phyloP scores from a whole-genome alignment of 2,888 invertebrate genomes.

The Melolontha melolontha region DNA sequence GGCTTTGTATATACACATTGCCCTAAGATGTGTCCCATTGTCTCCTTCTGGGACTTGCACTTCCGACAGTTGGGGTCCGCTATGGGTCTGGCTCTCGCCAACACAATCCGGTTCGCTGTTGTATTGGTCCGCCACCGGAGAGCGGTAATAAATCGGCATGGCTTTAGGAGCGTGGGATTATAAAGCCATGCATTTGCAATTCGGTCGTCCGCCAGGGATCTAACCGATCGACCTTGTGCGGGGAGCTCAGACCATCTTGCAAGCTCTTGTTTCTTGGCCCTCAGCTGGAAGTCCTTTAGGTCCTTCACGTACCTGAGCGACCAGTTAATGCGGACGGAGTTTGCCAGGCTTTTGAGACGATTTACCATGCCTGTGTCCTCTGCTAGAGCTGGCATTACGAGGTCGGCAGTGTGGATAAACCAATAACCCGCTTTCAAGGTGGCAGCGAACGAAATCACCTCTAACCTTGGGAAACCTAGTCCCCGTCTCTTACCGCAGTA shows the following conservation, averaged over 20 bases:
- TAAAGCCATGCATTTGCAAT: constrained; percentile 52
- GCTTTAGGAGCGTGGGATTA: constrained; percentile 52
- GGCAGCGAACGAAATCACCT: constrained; percentile 48
- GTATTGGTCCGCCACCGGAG: constrained; percentile 55
- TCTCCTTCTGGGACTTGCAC: too few species aligned
- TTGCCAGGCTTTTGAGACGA: constrained; percentile 50
- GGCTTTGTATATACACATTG: too few species aligned
- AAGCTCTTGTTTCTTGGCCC: constrained; percentile 51
- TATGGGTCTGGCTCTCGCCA: constrained; percentile 50
- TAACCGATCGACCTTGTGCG: too few species aligned
- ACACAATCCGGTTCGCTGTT: constrained; percentile 49
- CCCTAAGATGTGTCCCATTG: too few species aligned
- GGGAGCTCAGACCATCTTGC: too few species aligned
- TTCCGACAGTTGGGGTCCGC: constrained; percentile 48
- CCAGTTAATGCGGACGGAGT: constrained; percentile 47
- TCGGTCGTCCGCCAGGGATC: constrained; percentile 45
- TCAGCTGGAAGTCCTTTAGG: constrained; percentile 39
- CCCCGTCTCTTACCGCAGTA: constrained; percentile 55
- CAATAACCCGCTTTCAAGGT: constrained; percentile 38
- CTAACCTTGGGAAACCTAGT: constrained; percentile 55
- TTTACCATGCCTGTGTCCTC: constrained; percentile 49
- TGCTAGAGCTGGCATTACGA: constrained; percentile 51
- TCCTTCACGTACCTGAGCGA: constrained; percentile 43
- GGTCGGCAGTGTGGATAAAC: constrained; percentile 47
- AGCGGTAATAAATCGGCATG: constrained; percentile 52